Conservation (phyloP, 2,113 vertebrate genomes). For the Thalassoma bifasciatum region DNA sequence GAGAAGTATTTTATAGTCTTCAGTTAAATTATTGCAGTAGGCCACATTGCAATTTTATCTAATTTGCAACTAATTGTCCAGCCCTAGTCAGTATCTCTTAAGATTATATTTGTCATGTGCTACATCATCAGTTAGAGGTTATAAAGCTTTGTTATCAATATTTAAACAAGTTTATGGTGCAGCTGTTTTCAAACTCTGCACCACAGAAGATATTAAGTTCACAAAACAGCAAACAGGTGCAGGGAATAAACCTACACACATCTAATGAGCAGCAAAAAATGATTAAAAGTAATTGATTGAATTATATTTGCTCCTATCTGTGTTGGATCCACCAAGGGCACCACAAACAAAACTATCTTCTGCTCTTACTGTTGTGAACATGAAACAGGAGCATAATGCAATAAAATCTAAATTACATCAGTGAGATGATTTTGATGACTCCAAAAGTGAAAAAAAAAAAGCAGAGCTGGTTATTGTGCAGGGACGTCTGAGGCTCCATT, state of each 20-base stretch:
- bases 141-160: not conserved
- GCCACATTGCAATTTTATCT: no score
- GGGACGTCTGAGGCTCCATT: constrained; percentile 13
- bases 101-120: not conserved
- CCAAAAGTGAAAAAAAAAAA: constrained; percentile 26
- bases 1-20: no score
- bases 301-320: not conserved
- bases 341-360: not conserved
- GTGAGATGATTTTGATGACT: not conserved
- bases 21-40: no score
- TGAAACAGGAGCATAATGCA: not conserved
- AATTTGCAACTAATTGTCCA: no score
- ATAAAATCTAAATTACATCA: constrained; percentile 1
- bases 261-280: not conserved
- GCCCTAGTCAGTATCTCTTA: not conserved
- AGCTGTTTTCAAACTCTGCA: no score
- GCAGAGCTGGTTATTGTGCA: constrained; percentile 32
- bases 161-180: no score
- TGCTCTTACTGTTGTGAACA: constrained; percentile 5
- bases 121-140: not conserved
- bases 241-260: not conserved
- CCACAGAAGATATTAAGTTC: not conserved
- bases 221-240: not conserved
- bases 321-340: not conserved
- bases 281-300: not conserved